Evolutionary conservation across 2,888 invertebrate genomes (phyloP), one percentile per base, ranked within the genome.

Genomic region (Temnothorax ravouxi): DNA sequence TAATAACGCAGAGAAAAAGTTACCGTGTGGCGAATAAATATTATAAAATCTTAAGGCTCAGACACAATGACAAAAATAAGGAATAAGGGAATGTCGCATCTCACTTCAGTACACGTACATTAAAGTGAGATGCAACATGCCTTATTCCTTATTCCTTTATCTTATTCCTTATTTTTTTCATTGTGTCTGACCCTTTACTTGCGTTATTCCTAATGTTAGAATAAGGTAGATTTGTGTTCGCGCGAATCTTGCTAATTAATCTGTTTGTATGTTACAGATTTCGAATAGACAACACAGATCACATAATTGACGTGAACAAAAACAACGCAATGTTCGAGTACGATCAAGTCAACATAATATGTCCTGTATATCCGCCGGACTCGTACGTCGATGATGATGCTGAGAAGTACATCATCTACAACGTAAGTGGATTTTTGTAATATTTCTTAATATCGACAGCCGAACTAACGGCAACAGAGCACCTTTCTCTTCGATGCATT

Each of bases 231-330:
- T n/a, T 59, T 75, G 9, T 47, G 8, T 54, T 25, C 41, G 52
- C 1, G 8, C 25, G 38, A 64, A 15, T 64, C 13, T 44, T 25
- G n/a, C 50, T 88, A 67, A 85, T 13, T 44, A 21, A 38, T 25
- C 11, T 6, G 6, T 74, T 83, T 88, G 89, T 94, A 91, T 93
- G 92, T 95, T 95, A 90, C 96, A 96, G 96, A 97, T 99, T 99
- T 96, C 97, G 99, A 95, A 99, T 99, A 96, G 99, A 99, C 96
- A 99, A 99, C 95, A 99, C 99, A 71, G 99, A 99, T 95, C 98
- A 99, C 95, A 98, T 99, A 95, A 98, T 99, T 95, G 99, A 99
- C 95, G 97, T 99, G 92, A 99, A 99, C 96, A 97, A 98, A 95
- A 98, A 98, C 91, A 99, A 99, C 95, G 97, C 97, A 91, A 97